These are phyloP conservation scores for Drusus annulatus DNA, from an alignment of 1,140 invertebrate genomes.

Conservation along the genomic window DNA sequence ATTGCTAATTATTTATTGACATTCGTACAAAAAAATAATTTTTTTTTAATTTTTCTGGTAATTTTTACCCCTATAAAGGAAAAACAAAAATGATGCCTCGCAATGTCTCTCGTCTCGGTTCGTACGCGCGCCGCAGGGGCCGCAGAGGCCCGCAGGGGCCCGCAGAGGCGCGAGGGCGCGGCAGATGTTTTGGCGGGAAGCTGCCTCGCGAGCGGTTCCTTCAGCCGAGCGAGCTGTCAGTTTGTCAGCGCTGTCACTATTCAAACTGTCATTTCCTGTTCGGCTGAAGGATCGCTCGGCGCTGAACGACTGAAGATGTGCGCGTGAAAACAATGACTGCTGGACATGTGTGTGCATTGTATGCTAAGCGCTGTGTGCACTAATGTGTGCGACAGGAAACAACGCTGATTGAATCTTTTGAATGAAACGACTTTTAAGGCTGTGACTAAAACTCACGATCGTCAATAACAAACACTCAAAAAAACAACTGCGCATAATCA, in stretches of 20 bases:
- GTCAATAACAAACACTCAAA: too few species aligned
- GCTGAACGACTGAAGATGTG: not conserved
- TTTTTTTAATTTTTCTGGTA: too few species aligned
- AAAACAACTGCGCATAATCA: too few species aligned
- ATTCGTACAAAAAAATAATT: too few species aligned
- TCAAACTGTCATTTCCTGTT: constrained; percentile 34
- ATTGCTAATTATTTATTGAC: too few species aligned
- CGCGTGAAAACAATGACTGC: constrained; percentile 14
- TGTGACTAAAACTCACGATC: too few species aligned
- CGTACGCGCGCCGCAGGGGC: too few species aligned
- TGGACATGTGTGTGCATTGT: not conserved
- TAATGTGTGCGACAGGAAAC: constrained; percentile 8
- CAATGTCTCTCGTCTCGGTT: too few species aligned
- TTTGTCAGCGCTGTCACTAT: not conserved
- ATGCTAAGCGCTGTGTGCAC: not conserved
- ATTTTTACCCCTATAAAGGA: too few species aligned
- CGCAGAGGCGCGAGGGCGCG: not conserved
- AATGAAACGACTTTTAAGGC: not conserved
- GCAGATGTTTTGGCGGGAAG: constrained; percentile 50
- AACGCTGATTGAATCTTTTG: not conserved
- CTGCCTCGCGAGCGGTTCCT: not conserved
- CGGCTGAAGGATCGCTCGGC: not conserved
- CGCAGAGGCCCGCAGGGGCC: not conserved
- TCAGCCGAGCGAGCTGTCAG: not conserved
- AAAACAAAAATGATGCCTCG: too few species aligned